Conservation (phyloP, 2,888 invertebrate genomes). For the Clepsis dumicolana region DNA sequence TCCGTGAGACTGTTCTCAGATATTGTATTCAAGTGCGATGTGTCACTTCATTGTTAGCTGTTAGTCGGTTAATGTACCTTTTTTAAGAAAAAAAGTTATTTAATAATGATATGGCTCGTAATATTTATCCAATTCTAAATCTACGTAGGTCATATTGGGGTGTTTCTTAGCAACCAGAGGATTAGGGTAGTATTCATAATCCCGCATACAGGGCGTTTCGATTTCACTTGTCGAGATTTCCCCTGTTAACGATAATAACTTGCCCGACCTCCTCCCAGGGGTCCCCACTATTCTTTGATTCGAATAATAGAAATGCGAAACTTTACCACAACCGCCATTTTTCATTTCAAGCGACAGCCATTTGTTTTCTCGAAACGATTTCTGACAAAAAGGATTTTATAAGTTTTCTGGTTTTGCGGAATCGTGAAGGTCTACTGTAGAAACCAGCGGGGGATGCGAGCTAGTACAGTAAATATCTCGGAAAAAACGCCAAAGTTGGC, state of each 20-base stretch:
- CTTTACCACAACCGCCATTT: slow-evolving; percentile 23
- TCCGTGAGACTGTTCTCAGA: neutral
- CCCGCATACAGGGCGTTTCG: slow-evolving; percentile 26
- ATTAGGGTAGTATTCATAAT: slow-evolving; percentile 42
- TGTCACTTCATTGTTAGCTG: neutral
- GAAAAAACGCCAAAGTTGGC: neutral
- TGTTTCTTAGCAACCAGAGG: slow-evolving; percentile 23
- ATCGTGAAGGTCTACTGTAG: neutral
- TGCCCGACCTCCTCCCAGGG: slow-evolving; percentile 21
- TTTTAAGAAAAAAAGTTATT: too few species aligned
- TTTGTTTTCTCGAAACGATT: slow-evolving; percentile 11
- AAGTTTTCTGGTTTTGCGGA: neutral
- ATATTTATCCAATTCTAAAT: too few species aligned
- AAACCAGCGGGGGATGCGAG: slow-evolving; percentile 14
- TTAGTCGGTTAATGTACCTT: too few species aligned
- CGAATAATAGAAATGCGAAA: slow-evolving; percentile 32
- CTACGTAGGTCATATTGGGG: neutral
- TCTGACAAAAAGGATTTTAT: neutral
- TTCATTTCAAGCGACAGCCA: slow-evolving; percentile 17
- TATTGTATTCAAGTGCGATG: neutral
- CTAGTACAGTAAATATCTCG: slow-evolving; percentile 10
- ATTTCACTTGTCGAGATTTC: slow-evolving; percentile 50
- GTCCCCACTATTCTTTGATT: slow-evolving; percentile 35
- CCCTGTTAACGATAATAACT: slow-evolving; percentile 48
- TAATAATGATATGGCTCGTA: too few species aligned